Conservation (phyloP, 2,888 invertebrate genomes). For the Acrobeloides nanus region DNA sequence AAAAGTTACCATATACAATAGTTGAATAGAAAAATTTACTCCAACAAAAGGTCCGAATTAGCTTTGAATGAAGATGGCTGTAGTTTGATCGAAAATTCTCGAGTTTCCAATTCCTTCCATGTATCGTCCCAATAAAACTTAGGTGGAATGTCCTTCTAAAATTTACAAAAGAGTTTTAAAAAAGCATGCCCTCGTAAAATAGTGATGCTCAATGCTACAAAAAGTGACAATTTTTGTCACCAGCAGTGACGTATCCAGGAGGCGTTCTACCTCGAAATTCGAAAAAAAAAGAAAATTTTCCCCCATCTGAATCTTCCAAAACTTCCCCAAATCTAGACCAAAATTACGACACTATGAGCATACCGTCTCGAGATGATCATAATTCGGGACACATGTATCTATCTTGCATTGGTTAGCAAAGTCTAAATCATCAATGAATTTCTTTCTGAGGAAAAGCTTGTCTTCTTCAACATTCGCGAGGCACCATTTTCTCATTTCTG, state of each 20-base stretch:
- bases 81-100: conserved; percentile 17
- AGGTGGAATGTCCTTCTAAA: conserved; percentile 34
- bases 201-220: too few relatives aligned
- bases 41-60: too few relatives aligned
- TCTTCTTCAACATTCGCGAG: conserved; percentile 21
- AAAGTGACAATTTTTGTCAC: too few relatives aligned
- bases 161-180: background rate
- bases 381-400: conserved; percentile 24
- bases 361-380: conserved; percentile 30
- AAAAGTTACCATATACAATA: too few relatives aligned
- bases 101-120: conserved; percentile 24
- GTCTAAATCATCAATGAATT: conserved; percentile 29
- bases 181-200: background rate
- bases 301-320: background rate
- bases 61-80: too few relatives aligned
- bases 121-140: conserved; percentile 36
- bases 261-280: too few relatives aligned
- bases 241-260: too few relatives aligned
- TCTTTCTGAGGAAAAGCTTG: conserved; percentile 15
- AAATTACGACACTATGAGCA: background rate
- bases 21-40: too few relatives aligned
- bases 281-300: background rate
- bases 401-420: conserved; percentile 31
- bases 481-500: conserved; percentile 27
- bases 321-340: too few relatives aligned